Evolutionary conservation across 2,113 vertebrate species (phyloP).

Genomic region (Erythrocercus mccallii): DNA sequence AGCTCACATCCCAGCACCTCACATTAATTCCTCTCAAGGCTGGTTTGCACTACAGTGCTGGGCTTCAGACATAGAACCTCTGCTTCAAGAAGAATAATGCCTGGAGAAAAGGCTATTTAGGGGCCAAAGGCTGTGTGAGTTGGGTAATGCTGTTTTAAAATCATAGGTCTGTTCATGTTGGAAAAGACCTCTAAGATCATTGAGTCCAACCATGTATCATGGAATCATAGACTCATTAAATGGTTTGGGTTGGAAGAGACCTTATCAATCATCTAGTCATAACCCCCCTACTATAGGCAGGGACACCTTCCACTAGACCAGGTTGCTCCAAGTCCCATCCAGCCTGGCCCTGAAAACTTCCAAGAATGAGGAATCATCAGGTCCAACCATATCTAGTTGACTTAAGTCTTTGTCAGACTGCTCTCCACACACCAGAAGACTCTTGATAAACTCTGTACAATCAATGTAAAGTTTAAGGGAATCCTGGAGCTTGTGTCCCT

Average conservation of each 20-base stretch:
- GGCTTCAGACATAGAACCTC: not conserved
- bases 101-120: not conserved
- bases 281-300: not conserved
- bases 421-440: not conserved
- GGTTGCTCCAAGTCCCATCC: not conserved
- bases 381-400: not conserved
- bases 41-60: not conserved
- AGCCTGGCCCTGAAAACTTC: not conserved
- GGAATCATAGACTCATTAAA: not conserved
- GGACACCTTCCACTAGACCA: not conserved
- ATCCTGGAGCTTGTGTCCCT: not conserved
- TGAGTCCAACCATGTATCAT: not conserved
- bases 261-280: no score
- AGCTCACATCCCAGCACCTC: not conserved
- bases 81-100: not conserved
- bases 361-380: not conserved
- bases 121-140: not conserved
- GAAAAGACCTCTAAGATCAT: not conserved
- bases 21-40: not conserved
- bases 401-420: not conserved
- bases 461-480: not conserved
- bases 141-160: not conserved
- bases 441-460: not conserved
- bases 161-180: not conserved
- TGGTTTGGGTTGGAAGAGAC: not conserved